Evolutionary conservation across 2,113 vertebrate species (phyloP).

Genomic region (Dolichallabes microphthalmus): DNA sequence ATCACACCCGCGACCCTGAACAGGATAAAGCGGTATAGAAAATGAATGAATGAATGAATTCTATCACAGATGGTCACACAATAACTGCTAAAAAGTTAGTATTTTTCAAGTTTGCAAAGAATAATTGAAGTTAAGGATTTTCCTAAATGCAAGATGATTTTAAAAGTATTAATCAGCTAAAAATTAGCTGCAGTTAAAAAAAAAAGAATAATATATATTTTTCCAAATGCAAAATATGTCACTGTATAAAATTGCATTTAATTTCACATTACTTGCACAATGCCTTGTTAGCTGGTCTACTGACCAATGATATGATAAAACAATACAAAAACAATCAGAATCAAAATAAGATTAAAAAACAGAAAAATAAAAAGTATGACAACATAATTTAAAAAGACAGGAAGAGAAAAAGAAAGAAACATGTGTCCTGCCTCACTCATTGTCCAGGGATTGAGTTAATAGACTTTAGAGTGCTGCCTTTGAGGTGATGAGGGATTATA

Average conservation of each 20-base stretch:
- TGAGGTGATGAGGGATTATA: constrained; percentile 50
- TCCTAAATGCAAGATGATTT: not conserved
- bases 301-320: not conserved
- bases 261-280: not conserved
- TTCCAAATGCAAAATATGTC: not conserved
- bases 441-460: constrained; percentile 45
- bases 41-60: no score
- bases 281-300: not conserved
- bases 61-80: constrained; percentile 22
- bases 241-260: not conserved
- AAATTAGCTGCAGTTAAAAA: not conserved
- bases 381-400: not conserved
- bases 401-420: constrained; percentile 21
- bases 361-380: not conserved
- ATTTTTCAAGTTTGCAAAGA: not conserved
- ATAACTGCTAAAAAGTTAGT: constrained; percentile 1
- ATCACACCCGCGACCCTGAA: no score
- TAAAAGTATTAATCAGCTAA: not conserved
- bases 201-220: not conserved
- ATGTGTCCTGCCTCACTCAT: constrained; percentile 50
- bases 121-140: not conserved
- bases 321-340: not conserved
- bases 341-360: not conserved
- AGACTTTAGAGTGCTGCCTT: constrained; percentile 45
- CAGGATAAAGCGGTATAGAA: no score